Conservation (phyloP, 2,888 invertebrate genomes). For the Apocheima hispidaria region DNA sequence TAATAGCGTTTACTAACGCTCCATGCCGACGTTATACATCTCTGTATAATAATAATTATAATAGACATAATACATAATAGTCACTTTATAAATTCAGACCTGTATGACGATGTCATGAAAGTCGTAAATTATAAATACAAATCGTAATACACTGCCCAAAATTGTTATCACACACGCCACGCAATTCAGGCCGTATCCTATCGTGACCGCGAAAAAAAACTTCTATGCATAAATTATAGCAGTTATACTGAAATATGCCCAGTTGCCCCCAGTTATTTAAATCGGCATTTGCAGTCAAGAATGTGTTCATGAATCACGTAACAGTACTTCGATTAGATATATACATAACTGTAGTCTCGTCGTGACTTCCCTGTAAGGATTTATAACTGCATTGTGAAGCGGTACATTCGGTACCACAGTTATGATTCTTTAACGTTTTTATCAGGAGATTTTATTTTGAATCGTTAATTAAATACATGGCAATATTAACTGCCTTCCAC, state of each 20-base stretch:
- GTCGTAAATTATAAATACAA: constrained; percentile 11
- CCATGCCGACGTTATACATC: neutral
- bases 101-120: neutral
- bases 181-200: constrained; percentile 7
- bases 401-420: no score
- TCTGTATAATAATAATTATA: constrained; percentile 1
- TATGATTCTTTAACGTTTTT: neutral
- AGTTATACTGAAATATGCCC: constrained; percentile 1
- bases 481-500: no score
- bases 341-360: constrained; percentile 15
- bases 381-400: constrained; percentile 38
- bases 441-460: neutral
- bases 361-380: constrained; percentile 26
- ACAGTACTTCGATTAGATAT: constrained; percentile 8
- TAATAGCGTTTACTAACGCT: constrained; percentile 2
- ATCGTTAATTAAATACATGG: no score
- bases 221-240: constrained; percentile 5
- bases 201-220: constrained; percentile 10
- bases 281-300: neutral
- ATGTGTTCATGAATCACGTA: constrained; percentile 19
- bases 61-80: no score
- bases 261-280: neutral
- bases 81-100: neutral
- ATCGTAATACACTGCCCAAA: constrained; percentile 14
- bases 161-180: constrained; percentile 17